Conservation (phyloP, 2,888 invertebrate genomes). For the Lasioglossum malachurum region DNA sequence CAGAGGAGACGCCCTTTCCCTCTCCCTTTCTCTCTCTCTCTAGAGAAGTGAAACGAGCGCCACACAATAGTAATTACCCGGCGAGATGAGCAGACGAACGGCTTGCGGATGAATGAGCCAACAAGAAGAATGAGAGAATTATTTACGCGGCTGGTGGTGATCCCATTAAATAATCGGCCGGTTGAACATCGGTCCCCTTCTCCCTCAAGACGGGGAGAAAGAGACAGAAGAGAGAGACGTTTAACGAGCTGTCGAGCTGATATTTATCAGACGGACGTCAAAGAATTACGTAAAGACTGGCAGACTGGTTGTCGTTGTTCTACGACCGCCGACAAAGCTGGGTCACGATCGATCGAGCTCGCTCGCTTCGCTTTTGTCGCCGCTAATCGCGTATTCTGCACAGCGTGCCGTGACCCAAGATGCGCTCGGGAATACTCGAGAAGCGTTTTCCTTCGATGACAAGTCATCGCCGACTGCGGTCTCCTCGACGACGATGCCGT, state of each 20-base stretch:
- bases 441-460: constrained; percentile 3
- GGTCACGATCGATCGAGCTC: neutral
- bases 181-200: neutral
- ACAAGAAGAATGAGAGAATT: constrained; percentile 36
- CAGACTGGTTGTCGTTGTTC: constrained; percentile 5
- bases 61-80: constrained; percentile 56
- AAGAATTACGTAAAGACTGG: neutral
- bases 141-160: constrained; percentile 54
- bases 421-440: neutral
- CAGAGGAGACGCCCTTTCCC: constrained; percentile 43
- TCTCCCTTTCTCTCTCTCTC: neutral
- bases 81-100: constrained; percentile 31
- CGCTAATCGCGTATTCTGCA: constrained; percentile 11
- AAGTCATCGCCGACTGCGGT: neutral
- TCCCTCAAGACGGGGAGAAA: neutral
- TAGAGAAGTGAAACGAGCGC: constrained; percentile 30
- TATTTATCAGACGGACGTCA: neutral
- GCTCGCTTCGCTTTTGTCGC: neutral
- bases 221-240: neutral
- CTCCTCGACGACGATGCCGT: neutral
- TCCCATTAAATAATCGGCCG: constrained; percentile 54
- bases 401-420: neutral
- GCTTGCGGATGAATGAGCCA: constrained; percentile 48
- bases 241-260: neutral
- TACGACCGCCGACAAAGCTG: constrained; percentile 1